Evolutionary conservation across 1,140 invertebrate species (phyloP).

Genomic region (Drosophila takahashii): DNA sequence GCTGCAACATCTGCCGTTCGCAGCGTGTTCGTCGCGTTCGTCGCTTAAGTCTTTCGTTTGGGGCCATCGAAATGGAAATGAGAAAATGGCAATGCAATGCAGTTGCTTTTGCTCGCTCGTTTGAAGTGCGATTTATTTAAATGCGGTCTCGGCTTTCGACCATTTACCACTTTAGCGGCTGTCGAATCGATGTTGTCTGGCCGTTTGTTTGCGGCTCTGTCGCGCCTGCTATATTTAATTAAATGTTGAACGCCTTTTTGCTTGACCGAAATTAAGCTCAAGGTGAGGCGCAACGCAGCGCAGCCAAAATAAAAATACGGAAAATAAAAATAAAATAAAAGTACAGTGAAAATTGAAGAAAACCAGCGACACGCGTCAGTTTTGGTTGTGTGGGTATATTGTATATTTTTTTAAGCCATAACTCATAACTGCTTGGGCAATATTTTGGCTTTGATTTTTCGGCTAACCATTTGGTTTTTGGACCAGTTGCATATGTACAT

Average conservation of each 20-base stretch:
- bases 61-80: constrained; percentile 23
- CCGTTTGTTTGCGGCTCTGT: constrained; percentile 37
- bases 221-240: constrained; percentile 70
- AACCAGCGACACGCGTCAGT: constrained; percentile 53
- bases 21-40: constrained; percentile 36
- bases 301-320: constrained; percentile 20
- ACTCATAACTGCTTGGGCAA: constrained; percentile 69
- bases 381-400: constrained; percentile 9
- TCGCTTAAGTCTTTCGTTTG: constrained; percentile 78
- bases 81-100: constrained; percentile 7
- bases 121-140: constrained; percentile 73
- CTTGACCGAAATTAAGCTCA: constrained; percentile 81
- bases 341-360: constrained; percentile 62
- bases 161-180: constrained; percentile 41
- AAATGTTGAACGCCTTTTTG: constrained; percentile 69
- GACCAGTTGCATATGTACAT: constrained; percentile 41
- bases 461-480: constrained; percentile 26
- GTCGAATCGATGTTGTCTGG: constrained; percentile 35
- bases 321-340: constrained; percentile 17
- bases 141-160: constrained; percentile 44
- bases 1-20: constrained; percentile 13
- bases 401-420: constrained; percentile 15
- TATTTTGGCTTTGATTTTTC: constrained; percentile 50
- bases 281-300: constrained; percentile 54
- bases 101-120: constrained; percentile 20